Evolutionary conservation across 2,113 vertebrate species (phyloP), one percentile per base, ranked within the genome.

Genomic region (Sporophila hypoxantha): DNA sequence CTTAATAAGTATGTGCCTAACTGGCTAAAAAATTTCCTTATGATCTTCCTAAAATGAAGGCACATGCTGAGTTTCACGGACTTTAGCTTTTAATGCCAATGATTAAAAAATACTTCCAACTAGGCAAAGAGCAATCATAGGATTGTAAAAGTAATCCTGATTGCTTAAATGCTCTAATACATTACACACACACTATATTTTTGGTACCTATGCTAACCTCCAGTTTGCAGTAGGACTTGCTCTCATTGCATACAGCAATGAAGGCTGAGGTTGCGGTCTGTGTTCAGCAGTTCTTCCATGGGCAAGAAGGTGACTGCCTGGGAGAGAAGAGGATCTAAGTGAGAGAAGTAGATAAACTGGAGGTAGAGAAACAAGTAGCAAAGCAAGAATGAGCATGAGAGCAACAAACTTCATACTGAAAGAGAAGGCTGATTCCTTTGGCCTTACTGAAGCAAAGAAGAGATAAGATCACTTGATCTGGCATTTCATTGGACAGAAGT

Each of bases 1-100:
- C 57, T 79, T 42, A 71, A 36, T 41, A 34, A 64, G 12, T 49
- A 13, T 47, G 10, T n/a, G 12, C 66, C 22, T 18, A 64, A 39
- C 20, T 21, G 32, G 17, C 20, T 89, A 64, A 60, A 36, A 36
- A 39, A 65, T 8, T 79, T 30, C 20, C 14, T 67, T 75, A 22
- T 15, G 14, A 37, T 47, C 52, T 75, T 81, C 34, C 59, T 53
- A 70, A 94, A 76, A 57, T 22, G 42, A 68, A 76, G 18, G 32
- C 14, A 69, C 65, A 19, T 39, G 23, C 21, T 67, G 25, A 1
- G 15, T 67, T 82, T 67, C 52, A 74, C 0, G 0, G 39, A 50
- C 56, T 89, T 89, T 39, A 80, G 19, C 29, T 83, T 88, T 68
- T 64, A 75, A 77, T n/a, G 32, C 6, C 52, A 82, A 71, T 7